Base-by-base conservation (phyloP, 1,140 invertebrate genomes). In the Gryllus bimaculatus region DNA sequence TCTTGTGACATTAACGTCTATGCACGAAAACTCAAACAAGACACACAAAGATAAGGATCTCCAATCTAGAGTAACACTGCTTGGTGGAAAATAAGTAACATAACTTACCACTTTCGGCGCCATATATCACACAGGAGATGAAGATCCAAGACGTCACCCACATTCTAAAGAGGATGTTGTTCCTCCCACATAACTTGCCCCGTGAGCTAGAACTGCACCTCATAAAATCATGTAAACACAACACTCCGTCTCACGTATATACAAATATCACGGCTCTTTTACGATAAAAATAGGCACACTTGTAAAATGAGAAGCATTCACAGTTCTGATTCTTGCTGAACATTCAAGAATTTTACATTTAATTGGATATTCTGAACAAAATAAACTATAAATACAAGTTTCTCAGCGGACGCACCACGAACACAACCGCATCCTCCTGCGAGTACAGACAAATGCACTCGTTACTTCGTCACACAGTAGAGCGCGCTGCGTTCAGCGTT, bases 91-190 rank as follows among this genome's bases (percentile, higher is more conserved):
- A 39, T 39, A 39, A 39, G 5, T 39, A 5, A 18, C 18, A 66
- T 13, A 66, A 66, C 54, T 66, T 26, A 77, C 76, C 76, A 77
- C 21, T 77, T 48, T 66, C 54, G 18, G 54, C 12, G 76, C 48
- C 47, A 10, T 18, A 48, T 18, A 77, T 54, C 15, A 77, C 15
- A 48, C 76, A 77, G 76, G 18, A 48, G 47, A 77, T 77, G 21
- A 54, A n/a, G 76, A 77, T 47, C 76, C 76, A 77, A 47, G 76
- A 77, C 76, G 76, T 48, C 76, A 77, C 47, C 21, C 47, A 48
- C 76, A 76, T 76, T 48, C 76, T 76, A 76, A 76, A n/a, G 47
- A 76, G 39, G 48, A 48, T 75, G 8, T 47, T 48, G 76, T 48
- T 76, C 47, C 48, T 76, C 39, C 76, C 39, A 77, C 76, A 75